These are phyloP conservation scores for Anoplius nigerrimus DNA, from an alignment of 2,888 invertebrate genomes.

Conservation along the genomic window DNA sequence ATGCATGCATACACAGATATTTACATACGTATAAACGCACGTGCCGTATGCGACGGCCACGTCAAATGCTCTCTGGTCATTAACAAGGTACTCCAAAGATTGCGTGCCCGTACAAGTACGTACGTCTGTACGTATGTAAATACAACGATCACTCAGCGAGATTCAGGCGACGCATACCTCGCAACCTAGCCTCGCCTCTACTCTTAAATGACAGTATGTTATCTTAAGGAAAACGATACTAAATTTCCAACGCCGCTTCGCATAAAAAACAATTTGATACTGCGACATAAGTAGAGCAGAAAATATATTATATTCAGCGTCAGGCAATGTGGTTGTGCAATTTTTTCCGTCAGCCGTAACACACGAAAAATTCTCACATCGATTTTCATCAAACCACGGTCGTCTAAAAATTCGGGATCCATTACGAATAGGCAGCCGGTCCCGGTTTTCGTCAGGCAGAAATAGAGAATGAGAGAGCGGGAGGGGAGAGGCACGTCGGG, in stretches of 20 bases:
- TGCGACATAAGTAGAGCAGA: too few species aligned
- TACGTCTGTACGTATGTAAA: slow-evolving; percentile 5
- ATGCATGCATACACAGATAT: slow-evolving; percentile 5
- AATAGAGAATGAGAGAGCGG: slow-evolving; percentile 24
- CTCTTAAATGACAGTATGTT: too few species aligned
- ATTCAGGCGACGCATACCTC: too few species aligned
- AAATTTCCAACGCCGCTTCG: too few species aligned
- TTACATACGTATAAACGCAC: not conserved
- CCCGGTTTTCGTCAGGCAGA: too few species aligned
- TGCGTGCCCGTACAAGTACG: slow-evolving; percentile 5
- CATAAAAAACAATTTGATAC: too few species aligned
- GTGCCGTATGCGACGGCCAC: slow-evolving; percentile 18
- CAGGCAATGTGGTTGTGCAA: too few species aligned
- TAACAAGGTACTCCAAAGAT: slow-evolving; percentile 25
- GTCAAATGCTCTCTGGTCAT: slow-evolving; percentile 14
- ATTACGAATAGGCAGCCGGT: slow-evolving; percentile 23
- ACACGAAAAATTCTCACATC: too few species aligned
- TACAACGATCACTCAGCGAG: not conserved
- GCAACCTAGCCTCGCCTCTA: too few species aligned
- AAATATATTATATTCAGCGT: too few species aligned
- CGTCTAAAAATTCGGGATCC: slow-evolving; percentile 36
- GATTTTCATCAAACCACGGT: not conserved
- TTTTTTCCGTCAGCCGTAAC: too few species aligned
- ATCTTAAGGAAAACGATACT: too few species aligned
- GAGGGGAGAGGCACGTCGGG: slow-evolving; percentile 24